Evolutionary conservation across 2,888 invertebrate species (phyloP).

Genomic region (Dioctria linearis): DNA sequence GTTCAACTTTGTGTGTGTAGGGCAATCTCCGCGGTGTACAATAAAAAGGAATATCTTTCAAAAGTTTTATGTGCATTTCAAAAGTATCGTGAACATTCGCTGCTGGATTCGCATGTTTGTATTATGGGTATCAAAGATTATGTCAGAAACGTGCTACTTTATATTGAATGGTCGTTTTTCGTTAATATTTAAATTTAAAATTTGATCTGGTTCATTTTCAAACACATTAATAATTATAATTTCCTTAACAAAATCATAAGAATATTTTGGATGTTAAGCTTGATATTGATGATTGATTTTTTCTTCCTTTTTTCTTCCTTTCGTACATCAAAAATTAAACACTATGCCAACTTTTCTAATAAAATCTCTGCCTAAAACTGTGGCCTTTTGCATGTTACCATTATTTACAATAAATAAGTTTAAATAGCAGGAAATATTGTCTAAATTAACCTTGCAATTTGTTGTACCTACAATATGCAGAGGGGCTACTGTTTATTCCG

Average conservation of each 20-base stretch:
- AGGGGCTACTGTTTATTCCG: background rate
- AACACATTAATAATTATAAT: background rate
- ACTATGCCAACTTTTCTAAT: background rate
- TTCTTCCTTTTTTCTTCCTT: background rate
- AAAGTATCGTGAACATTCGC: background rate
- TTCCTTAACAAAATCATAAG: background rate
- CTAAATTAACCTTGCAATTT: background rate
- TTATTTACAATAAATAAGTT: no score
- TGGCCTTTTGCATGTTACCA: no score
- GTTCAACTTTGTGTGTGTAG: background rate
- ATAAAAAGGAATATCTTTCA: background rate
- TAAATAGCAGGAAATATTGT: slow-evolving; percentile 3
- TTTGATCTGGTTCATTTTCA: background rate
- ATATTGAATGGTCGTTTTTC: background rate
- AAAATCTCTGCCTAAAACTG: slow-evolving; percentile 11
- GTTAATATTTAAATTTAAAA: background rate
- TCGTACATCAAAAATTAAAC: no score
- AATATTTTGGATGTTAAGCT: background rate
- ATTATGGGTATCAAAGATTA: background rate
- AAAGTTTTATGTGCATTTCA: slow-evolving; percentile 4
- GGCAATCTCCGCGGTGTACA: background rate
- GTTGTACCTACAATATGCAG: background rate
- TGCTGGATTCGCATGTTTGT: background rate
- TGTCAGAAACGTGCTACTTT: background rate
- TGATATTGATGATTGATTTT: background rate